Evolutionary conservation across 2,797 vertebrate genomes (phyloP), one percentile per base, ranked within the genome.

Genomic region (Esox masquinongy): DNA sequence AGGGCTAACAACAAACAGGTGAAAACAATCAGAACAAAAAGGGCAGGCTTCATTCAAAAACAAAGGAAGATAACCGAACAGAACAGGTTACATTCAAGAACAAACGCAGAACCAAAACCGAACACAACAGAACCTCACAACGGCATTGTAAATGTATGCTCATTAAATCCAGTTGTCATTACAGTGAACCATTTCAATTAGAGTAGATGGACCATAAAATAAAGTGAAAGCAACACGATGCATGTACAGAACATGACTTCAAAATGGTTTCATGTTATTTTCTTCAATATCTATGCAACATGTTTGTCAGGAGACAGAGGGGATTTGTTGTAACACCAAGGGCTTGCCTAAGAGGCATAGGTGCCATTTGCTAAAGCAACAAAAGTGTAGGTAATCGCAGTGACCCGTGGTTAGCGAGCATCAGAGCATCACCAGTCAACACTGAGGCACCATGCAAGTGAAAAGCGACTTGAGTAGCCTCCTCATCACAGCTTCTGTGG

Each of bases 401-500:
- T 59, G 53, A 59, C 53, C 53, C 6, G 8, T 16, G n/a, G n/a
- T 59, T 22, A 24, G 6, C n/a, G 19, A 59, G n/a, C 19, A 8
- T 22, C 7, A 59, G 53, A 22, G n/a, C 53, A 59, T 12, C 53
- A n/a, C 53, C 53, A 59, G n/a, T 22, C 8, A 66, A 17, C 15
- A 59, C 53, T 22, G n/a, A 59, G 53, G 53, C 53, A 66, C 63
- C 63, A 66, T 66, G 63, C 63, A 66, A 15, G 14, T 22, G 24
- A 63, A 63, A 26, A 31, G 63, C 29, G 34, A 14, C 15, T 66
- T 29, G 24, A 16, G 24, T 31, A 26, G 63, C 16, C 29, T 63
- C 59, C 11, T 66, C 26, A 66, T 16, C 29, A 66, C 12, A 15
- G 29, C 63, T 66, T 31, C 14, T 31, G 59, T 63, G 61, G 24